These are phyloP conservation scores for Orthosia gracilis DNA, from an alignment of 2,888 invertebrate genomes.

Conservation along the genomic window DNA sequence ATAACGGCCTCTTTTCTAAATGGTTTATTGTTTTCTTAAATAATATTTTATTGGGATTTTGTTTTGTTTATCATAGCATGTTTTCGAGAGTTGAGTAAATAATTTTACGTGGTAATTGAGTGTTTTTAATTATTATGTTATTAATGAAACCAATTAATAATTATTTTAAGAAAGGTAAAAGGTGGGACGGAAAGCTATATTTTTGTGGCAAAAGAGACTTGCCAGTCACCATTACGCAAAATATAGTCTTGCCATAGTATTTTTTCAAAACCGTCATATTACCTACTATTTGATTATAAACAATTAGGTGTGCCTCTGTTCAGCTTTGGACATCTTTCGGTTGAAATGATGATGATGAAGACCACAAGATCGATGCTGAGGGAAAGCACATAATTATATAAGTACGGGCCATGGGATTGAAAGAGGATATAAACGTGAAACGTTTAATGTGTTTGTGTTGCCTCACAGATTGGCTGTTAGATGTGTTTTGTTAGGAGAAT, in stretches of 20 bases:
- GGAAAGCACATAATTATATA: too few species aligned
- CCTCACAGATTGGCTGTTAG: conserved; percentile 47
- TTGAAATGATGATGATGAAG: too few species aligned
- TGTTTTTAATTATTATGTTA: conserved; percentile 20
- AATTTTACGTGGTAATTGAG: conserved; percentile 5
- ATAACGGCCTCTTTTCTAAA: conserved; percentile 52
- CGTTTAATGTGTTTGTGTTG: conserved; percentile 49
- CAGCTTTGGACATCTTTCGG: too few species aligned
- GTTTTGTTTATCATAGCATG: neutral
- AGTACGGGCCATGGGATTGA: too few species aligned
- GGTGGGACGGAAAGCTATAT: neutral
- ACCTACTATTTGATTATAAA: too few species aligned
- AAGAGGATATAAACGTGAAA: too few species aligned
- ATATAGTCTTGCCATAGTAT: too few species aligned
- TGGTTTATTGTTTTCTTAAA: conserved; percentile 49
- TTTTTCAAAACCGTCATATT: too few species aligned
- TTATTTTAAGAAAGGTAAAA: neutral
- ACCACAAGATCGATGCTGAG: too few species aligned
- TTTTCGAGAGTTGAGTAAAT: neutral
- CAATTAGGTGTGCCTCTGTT: too few species aligned
- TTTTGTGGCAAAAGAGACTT: neutral
- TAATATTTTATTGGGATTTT: conserved; percentile 43
- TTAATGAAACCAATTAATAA: conserved; percentile 2
- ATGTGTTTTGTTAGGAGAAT: conserved; percentile 14
- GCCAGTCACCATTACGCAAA: too few species aligned